These are phyloP conservation scores for Tiliacea aurago DNA, from an alignment of 2,888 invertebrate genomes.

Conservation along the genomic window DNA sequence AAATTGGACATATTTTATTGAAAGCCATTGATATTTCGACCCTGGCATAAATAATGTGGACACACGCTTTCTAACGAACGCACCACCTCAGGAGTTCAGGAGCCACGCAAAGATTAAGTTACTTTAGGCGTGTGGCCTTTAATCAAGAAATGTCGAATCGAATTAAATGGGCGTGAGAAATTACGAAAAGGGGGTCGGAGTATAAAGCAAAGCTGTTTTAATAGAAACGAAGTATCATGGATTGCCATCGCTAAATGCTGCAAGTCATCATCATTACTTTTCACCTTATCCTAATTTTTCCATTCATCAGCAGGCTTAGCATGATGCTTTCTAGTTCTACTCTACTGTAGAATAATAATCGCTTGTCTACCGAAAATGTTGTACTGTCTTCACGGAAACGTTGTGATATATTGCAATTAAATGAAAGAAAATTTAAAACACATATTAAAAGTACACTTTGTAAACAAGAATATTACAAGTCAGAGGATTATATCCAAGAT, in stretches of 20 bases:
- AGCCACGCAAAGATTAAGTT: conserved; percentile 51
- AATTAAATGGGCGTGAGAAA: conserved; percentile 21
- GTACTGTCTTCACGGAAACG: too few species aligned
- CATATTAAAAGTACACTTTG: too few species aligned
- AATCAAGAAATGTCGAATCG: conserved; percentile 35
- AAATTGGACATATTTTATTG: conserved; percentile 31
- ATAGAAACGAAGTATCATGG: neutral
- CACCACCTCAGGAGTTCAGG: conserved; percentile 41
- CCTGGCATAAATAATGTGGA: conserved; percentile 34
- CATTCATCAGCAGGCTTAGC: too few species aligned
- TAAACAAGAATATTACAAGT: too few species aligned
- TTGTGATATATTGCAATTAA: too few species aligned
- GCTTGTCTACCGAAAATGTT: too few species aligned
- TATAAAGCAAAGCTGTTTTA: neutral
- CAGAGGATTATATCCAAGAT: too few species aligned
- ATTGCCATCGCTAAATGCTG: neutral
- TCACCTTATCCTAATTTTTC: neutral
- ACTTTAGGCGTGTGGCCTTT: conserved; percentile 33
- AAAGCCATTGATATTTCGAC: conserved; percentile 50
- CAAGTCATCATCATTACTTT: neutral
- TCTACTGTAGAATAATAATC: too few species aligned
- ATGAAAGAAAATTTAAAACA: too few species aligned
- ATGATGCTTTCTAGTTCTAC: too few species aligned
- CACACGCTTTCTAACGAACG: conserved; percentile 42
- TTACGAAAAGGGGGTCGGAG: neutral